Evolutionary conservation across 2,888 invertebrate species (phyloP).

Genomic region (Odiellus spinosus): DNA sequence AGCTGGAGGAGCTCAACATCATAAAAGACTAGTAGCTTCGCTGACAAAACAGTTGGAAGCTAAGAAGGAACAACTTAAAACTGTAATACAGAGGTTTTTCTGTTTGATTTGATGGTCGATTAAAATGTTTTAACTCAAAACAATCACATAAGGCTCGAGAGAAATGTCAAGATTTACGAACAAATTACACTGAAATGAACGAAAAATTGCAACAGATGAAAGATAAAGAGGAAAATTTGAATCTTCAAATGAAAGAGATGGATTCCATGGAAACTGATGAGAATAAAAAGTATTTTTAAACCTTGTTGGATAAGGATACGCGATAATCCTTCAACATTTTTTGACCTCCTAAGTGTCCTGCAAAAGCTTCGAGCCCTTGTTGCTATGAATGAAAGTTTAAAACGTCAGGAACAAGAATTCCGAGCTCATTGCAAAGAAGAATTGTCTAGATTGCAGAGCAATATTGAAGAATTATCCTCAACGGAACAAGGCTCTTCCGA

Average conservation of each 20-base stretch:
- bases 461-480: slow-evolving; percentile 27
- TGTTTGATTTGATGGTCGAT: slow-evolving; percentile 29
- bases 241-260: slow-evolving; percentile 31
- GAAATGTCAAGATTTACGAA: slow-evolving; percentile 26
- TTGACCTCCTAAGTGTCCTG: slow-evolving; percentile 21
- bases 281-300: slow-evolving; percentile 36
- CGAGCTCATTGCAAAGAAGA: slow-evolving; percentile 51
- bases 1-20: slow-evolving; percentile 29
- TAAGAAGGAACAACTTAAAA: slow-evolving; percentile 28
- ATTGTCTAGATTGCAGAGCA: slow-evolving; percentile 26
- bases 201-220: slow-evolving; percentile 23
- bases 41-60: slow-evolving; percentile 29
- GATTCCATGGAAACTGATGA: slow-evolving; percentile 35
- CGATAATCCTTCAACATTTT: no score
- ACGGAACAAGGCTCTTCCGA: slow-evolving; percentile 26
- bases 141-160: slow-evolving; percentile 25
- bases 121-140: no score
- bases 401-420: slow-evolving; percentile 53
- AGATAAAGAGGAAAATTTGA: slow-evolving; percentile 19
- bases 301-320: not conserved
- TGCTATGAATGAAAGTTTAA: slow-evolving; percentile 50
- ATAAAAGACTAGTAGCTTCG: slow-evolving; percentile 27
- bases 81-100: slow-evolving; percentile 41
- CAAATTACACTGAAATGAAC: slow-evolving; percentile 29
- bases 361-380: slow-evolving; percentile 38